phyloP scores from a whole-genome alignment of 2,888 invertebrate genomes.

The Drosophila koepferae region DNA sequence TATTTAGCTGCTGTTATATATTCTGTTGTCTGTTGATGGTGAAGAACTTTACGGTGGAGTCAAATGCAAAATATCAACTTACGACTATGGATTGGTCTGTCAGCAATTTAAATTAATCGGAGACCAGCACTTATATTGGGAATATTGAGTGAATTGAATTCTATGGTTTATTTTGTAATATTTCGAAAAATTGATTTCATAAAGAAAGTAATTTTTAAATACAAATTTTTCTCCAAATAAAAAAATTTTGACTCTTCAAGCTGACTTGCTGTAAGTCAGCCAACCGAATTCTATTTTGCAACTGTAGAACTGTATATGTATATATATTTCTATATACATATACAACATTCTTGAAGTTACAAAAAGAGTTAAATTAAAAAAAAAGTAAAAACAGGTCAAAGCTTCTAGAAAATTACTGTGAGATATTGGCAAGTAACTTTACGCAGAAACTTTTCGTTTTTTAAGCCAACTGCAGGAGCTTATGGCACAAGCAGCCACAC shows the following conservation, averaged over 20 bases:
- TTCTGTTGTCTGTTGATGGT: background rate
- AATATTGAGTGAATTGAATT: no score
- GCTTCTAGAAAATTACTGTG: slow-evolving; percentile 1
- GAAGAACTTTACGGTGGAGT: background rate
- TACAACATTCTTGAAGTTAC: background rate
- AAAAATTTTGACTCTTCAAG: no score
- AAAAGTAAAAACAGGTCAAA: background rate
- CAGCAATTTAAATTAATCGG: background rate
- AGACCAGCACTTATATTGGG: background rate
- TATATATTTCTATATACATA: background rate
- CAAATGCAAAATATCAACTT: background rate
- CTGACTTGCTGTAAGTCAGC: no score
- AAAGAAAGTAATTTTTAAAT: no score
- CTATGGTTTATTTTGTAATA: no score
- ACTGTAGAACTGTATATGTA: background rate
- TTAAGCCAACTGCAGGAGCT: slow-evolving; percentile 8
- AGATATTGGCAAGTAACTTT: slow-evolving; percentile 11
- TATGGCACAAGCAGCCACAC: slow-evolving; percentile 8
- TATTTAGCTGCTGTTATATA: background rate
- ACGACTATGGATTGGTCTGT: background rate
- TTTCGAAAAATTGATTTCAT: no score
- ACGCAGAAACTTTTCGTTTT: slow-evolving; percentile 20
- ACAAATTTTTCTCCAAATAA: no score
- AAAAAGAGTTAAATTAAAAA: background rate
- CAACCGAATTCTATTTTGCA: no score